Evolutionary conservation across 1,140 invertebrate genomes (phyloP), one percentile per base, ranked within the genome.

Genomic region (Leptinotarsa undecemlineata): DNA sequence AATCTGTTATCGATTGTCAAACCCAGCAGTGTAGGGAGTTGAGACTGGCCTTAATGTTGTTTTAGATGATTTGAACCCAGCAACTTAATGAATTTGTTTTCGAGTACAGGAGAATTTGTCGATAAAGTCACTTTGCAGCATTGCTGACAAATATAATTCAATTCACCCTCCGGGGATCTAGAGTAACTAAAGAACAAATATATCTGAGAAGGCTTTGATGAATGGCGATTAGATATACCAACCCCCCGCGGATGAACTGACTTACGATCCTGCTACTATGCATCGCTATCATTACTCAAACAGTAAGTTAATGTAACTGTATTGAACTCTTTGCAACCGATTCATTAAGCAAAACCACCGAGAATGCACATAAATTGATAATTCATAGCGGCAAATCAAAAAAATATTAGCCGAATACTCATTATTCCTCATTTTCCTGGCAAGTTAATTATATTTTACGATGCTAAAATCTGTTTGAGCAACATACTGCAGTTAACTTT

Each of bases 371-470:
- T 64, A 64, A 64, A 64, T 64, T 64, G 63, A 64, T 64, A 64
- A 21, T 64, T 23, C 20, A 15, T 26, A 20, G 63, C 11, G 14
- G 20, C 20, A 64, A 64, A 64, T 23, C 20, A 64, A 64, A 64
- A 20, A 64, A 64, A 64, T 13, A 23, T 64, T 11, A 64, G 26
- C 11, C 14, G 63, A 64, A 64, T 64, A 33, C 63, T 64, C 63
- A 64, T 64, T 64, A 64, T 21, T 64, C 63, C 20, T 64, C 63
- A 23, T 64, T 19, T 20, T 8, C 63, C 20, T 33, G 63, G 63
- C 63, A 64, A 64, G 63, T 64, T 64, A 64, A 64, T 64, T 64
- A 64, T 64, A 64, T 64, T 64, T 64, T 64, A 64, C n/a, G 63
- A 64, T 33, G 20, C n/a, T 64, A 64, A 64, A 64, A 64, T 64